phyloP scores from a whole-genome alignment of 2,797 vertebrate genomes.

The Alouatta caraya region DNA sequence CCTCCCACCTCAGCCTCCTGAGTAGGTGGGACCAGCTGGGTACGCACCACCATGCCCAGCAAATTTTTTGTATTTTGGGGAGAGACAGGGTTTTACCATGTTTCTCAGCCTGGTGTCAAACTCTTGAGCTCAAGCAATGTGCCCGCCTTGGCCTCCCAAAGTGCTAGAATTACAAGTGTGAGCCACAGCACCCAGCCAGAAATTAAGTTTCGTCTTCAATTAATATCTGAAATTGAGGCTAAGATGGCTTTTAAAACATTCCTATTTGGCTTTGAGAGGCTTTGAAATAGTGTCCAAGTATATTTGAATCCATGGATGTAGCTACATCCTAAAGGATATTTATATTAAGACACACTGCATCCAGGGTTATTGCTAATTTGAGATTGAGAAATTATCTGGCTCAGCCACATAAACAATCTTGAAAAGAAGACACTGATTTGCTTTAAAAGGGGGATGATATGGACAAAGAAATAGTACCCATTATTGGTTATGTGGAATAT shows the following conservation, averaged over 20 bases:
- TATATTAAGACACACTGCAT: conserved; percentile 13
- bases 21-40: background rate
- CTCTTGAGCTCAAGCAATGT: background rate
- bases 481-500: background rate
- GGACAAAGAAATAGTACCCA: background rate
- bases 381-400: conserved; percentile 16
- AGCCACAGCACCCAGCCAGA: background rate
- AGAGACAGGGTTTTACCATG: background rate
- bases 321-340: conserved; percentile 17
- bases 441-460: background rate
- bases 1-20: background rate
- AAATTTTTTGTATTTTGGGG: background rate
- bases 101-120: background rate
- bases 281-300: conserved; percentile 5
- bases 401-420: background rate
- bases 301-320: background rate
- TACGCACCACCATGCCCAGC: background rate
- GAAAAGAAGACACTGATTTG: conserved; percentile 25
- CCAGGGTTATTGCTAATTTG: conserved; percentile 39
- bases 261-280: background rate
- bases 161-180: background rate
- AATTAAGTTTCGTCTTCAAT: conserved; percentile 23
- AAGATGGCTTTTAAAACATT: conserved; percentile 32
- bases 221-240: conserved; percentile 23
- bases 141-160: background rate